A percentile compares a stretch with the other conserved stretches of the same genome.
These are phyloP conservation scores for Glaucidium brasilianum DNA, from an alignment of 2,113 vertebrate species.

Conservation along the genomic window DNA sequence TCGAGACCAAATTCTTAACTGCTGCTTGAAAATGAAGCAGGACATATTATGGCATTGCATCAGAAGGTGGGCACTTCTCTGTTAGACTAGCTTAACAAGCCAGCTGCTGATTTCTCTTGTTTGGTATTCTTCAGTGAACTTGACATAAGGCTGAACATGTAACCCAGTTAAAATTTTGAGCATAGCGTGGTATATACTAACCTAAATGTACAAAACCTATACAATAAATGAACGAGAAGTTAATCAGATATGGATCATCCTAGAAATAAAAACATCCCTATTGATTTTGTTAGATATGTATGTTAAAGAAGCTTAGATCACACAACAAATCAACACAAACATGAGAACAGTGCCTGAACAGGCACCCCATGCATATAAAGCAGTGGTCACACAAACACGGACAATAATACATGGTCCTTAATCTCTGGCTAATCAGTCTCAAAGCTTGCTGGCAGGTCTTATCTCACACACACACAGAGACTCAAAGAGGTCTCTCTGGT, in stretches of 20 bases:
- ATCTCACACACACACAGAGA: not conserved
- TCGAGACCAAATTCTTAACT: not conserved
- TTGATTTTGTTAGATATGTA: not conserved
- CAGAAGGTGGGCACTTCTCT: not conserved
- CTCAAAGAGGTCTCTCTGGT: not conserved
- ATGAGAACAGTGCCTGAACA: not conserved
- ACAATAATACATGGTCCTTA: too few relatives aligned
- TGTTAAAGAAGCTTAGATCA: not conserved
- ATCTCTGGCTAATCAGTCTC: not conserved
- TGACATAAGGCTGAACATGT: not conserved
- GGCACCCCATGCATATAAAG: not conserved
- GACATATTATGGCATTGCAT: fast-evolving
- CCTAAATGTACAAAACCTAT: not conserved
- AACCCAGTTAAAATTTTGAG: not conserved
- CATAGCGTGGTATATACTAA: not conserved
- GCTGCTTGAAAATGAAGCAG: not conserved
- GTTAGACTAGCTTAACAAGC: not conserved
- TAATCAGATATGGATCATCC: not conserved
- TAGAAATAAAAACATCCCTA: not conserved
- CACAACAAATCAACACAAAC: not conserved
- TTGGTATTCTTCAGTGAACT: not conserved
- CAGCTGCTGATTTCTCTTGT: not conserved
- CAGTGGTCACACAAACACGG: fast-evolving
- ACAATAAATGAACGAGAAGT: not conserved
- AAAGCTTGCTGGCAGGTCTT: not conserved